phyloP scores from a whole-genome alignment of 2,888 invertebrate genomes.

The Stramonita haemastoma region DNA sequence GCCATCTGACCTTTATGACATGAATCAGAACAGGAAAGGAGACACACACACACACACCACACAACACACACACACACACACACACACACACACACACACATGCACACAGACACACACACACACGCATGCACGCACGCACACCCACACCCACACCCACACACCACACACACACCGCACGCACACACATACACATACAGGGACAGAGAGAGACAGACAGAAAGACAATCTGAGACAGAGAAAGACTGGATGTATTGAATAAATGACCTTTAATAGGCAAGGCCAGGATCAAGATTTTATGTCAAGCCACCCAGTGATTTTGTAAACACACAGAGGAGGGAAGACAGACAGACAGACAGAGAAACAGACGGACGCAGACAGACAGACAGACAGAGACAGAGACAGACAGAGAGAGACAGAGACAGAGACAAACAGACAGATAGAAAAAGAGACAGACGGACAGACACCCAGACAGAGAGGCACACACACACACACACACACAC shows the following conservation, averaged over 20 bases:
- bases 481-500: too few relatives aligned
- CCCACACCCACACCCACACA: too few relatives aligned
- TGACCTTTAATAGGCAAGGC: too few relatives aligned
- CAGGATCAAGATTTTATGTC: too few relatives aligned
- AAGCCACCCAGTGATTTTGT: not conserved
- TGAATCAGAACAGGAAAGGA: not conserved
- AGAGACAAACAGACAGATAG: too few relatives aligned
- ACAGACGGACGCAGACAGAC: not conserved
- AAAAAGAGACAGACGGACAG: too few relatives aligned
- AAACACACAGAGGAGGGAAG: not conserved
- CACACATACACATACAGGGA: too few relatives aligned
- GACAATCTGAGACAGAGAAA: too few relatives aligned
- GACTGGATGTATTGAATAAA: too few relatives aligned
- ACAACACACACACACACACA: not conserved
- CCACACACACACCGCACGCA: too few relatives aligned
- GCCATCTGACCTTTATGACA: not conserved
- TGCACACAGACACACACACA: not conserved
- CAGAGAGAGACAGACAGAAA: too few relatives aligned
- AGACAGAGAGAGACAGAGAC: not conserved
- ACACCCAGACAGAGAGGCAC: too few relatives aligned
- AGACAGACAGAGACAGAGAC: conserved; percentile 17
- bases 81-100: not conserved
- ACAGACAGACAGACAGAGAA: not conserved
- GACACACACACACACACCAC: not conserved
- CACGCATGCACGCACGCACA: not conserved